phyloP scores from a whole-genome alignment of 2,797 vertebrate genomes.

The Poecilia wingei region DNA sequence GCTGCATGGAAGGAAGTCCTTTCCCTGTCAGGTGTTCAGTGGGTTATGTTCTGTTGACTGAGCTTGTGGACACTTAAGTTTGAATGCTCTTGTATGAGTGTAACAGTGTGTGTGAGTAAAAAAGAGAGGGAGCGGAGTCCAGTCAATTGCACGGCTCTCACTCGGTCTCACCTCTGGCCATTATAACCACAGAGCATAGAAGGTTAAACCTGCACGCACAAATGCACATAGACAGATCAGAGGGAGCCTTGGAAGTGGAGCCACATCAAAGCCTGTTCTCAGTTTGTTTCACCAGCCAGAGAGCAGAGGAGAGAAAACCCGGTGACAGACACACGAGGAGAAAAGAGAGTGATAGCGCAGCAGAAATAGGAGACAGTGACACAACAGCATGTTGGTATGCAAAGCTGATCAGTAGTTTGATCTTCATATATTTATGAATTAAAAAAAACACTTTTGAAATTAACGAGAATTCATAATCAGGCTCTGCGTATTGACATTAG shows the following conservation, averaged over 20 bases:
- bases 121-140: constrained; percentile 7
- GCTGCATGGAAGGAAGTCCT: constrained; percentile 42
- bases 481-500: not conserved
- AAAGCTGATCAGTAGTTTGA: constrained; percentile 6
- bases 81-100: constrained; percentile 50
- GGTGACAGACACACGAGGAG: not conserved
- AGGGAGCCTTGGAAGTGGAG: constrained; percentile 53
- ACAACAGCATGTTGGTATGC: constrained; percentile 14
- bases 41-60: constrained; percentile 37
- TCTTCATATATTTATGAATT: constrained; percentile 24
- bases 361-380: constrained; percentile 24
- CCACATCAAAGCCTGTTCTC: constrained; percentile 58
- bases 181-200: constrained; percentile 44
- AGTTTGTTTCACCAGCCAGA: constrained; percentile 49
- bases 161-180: constrained; percentile 26
- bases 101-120: not conserved
- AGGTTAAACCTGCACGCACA: constrained; percentile 40
- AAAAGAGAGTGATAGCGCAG: constrained; percentile 9
- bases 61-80: constrained; percentile 30
- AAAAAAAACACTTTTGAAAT: not conserved
- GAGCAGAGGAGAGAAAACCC: constrained; percentile 24
- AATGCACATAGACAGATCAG: constrained; percentile 37
- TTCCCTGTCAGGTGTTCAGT: constrained; percentile 46
- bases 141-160: constrained; percentile 3
- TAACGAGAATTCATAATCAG: not conserved